Evolutionary conservation across 2,113 vertebrate genomes (phyloP).

Genomic region (Hucho hucho): DNA sequence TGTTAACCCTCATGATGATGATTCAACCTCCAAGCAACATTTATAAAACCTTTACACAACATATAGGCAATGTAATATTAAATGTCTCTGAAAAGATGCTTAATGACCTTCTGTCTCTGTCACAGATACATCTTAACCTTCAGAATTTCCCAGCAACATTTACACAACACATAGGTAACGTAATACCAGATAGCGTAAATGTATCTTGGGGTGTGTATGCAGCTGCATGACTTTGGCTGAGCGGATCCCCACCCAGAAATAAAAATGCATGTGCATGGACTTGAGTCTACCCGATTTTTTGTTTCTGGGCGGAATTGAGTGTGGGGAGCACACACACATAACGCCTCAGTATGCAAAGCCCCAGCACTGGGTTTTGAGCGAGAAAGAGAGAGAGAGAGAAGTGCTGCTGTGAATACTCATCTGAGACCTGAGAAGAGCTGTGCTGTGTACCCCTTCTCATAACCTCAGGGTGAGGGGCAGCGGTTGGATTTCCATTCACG

Average conservation of each 20-base stretch:
- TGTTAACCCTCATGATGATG: slow-evolving; percentile 9
- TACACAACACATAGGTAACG: slow-evolving; percentile 15
- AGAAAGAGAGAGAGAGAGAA: slow-evolving; percentile 44
- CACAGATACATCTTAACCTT: slow-evolving; percentile 15
- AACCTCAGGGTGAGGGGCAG: slow-evolving; percentile 65
- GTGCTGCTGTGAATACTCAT: slow-evolving; percentile 74
- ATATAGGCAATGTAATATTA: no score
- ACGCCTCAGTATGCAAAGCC: slow-evolving; percentile 70
- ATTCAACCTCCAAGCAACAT: background rate
- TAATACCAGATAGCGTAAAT: slow-evolving; percentile 39
- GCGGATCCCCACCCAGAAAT: background rate
- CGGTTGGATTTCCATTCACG: slow-evolving; percentile 56
- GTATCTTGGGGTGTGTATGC: slow-evolving; percentile 41
- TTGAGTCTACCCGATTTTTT: background rate
- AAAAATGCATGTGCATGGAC: background rate
- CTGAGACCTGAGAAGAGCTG: slow-evolving; percentile 47
- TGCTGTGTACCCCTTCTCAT: slow-evolving; percentile 62
- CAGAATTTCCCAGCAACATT: slow-evolving; percentile 6
- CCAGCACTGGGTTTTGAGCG: slow-evolving; percentile 56
- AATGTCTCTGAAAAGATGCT: background rate
- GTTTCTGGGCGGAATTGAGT: background rate
- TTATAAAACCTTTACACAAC: no score
- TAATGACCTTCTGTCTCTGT: background rate
- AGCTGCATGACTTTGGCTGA: slow-evolving; percentile 26
- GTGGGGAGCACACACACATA: slow-evolving; percentile 31